Conservation (phyloP, 2,888 invertebrate genomes). For the Mantis religiosa region DNA sequence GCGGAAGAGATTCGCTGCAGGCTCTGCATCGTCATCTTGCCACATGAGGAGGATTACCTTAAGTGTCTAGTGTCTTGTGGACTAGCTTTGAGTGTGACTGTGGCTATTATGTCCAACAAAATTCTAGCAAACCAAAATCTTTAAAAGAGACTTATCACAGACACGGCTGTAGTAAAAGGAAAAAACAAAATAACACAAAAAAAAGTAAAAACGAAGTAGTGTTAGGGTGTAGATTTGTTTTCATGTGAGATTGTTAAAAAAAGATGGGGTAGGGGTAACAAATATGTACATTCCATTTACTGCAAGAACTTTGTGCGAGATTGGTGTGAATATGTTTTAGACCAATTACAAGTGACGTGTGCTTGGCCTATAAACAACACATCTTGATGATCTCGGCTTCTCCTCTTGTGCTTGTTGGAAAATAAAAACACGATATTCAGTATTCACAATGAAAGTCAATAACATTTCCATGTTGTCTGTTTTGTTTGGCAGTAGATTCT, state of each 20-base stretch:
- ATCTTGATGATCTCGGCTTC: not conserved
- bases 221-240: conserved; percentile 11
- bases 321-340: not conserved
- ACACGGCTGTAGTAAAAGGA: conserved; percentile 23
- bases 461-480: not conserved
- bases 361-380: conserved; percentile 2
- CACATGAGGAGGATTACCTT: not conserved
- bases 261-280: conserved; percentile 13
- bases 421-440: not conserved
- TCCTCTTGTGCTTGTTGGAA: not conserved
- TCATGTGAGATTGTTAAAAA: conserved; percentile 27
- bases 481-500: not conserved
- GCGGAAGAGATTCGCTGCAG: not conserved
- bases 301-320: conserved; percentile 9
- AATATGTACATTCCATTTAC: conserved; percentile 32
- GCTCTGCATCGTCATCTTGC: not conserved
- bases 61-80: conserved; percentile 11
- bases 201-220: not conserved
- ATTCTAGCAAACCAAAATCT: not conserved
- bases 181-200: conserved; percentile 17
- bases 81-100: conserved; percentile 26
- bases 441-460: not conserved
- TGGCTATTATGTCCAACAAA: conserved; percentile 9
- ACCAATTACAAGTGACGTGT: not conserved
- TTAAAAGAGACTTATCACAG: not conserved